Evolutionary conservation across 2,797 vertebrate genomes (phyloP), one percentile per base, ranked within the genome.

Genomic region (Oreonectes daqikongensis): DNA sequence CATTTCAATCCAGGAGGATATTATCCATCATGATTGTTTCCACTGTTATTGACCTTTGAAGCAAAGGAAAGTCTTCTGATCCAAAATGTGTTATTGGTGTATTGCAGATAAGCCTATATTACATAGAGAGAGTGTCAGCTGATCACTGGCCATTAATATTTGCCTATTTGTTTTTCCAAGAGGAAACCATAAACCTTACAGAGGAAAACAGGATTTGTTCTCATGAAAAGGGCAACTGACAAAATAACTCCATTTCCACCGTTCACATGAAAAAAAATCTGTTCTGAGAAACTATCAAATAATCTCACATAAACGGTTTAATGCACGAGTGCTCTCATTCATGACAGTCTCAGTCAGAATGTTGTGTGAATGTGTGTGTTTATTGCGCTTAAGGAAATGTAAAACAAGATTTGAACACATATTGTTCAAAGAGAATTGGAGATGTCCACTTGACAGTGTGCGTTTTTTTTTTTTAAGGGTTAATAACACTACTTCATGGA

Each of bases 161-260:
- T 35, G 38, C 42, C 50, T 5, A 12, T 57, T 76, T 75, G 66
- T 65, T 76, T 80, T 50, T 46, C 26, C 8, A 0, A 17, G 17
- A 42, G 60, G 40, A 59, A 32, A 42, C 26, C 20, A 38, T 68
- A 17, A 55, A 64, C 55, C 40, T 32, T 30, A 20, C n/a, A 60
- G 22, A 53, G 52, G 20, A 30, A 79, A 67, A 68, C 18, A 59
- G 17, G 30, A 69, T 63, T 53, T 73, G 55, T 38, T 75, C 66
- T 35, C 26, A 35, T 48, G 48, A 65, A 79, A 75, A 69, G 72
- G 65, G 57, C 72, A 70, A 69, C 44, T 79, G 64, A 52, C 65
- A 68, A 50, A n/a, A 72, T 26, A 72, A 50, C 32, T 14, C 46
- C 24, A 68, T 40, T 63, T 35, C 7, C 2, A 35, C 11, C 1